Evolutionary conservation across 2,888 invertebrate genomes (phyloP).

Genomic region (Drosophila sordidula): DNA sequence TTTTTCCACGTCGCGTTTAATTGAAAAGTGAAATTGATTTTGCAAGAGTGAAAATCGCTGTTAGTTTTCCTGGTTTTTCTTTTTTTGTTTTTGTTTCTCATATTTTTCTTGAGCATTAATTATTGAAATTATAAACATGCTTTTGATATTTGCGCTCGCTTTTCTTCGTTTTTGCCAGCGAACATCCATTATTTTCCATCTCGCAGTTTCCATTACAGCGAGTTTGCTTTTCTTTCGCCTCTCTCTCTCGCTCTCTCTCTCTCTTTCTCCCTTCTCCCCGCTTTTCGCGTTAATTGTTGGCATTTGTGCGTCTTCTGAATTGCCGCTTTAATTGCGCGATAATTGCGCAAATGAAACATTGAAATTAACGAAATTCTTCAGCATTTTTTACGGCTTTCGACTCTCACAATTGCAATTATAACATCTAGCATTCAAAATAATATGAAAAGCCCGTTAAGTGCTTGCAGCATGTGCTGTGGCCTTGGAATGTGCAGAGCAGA

Average conservation of each 20-base stretch:
- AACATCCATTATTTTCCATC: constrained; percentile 21
- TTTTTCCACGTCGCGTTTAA: constrained; percentile 47
- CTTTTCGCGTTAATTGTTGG: constrained; percentile 33
- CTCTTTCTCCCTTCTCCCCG: not conserved
- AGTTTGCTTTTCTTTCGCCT: constrained; percentile 10
- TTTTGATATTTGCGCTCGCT: not conserved
- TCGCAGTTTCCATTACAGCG: constrained; percentile 27
- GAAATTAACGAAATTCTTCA: constrained; percentile 33
- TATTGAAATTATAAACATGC: constrained; percentile 52
- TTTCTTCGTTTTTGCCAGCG: constrained; percentile 18
- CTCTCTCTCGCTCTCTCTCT: too few species aligned
- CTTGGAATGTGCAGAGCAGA: not conserved
- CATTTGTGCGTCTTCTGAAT: constrained; percentile 37
- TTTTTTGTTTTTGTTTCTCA: constrained; percentile 1
- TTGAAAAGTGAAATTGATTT: constrained; percentile 78
- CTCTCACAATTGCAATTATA: constrained; percentile 1
- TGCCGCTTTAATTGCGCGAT: constrained; percentile 43
- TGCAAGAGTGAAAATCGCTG: constrained; percentile 44
- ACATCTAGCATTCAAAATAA: not conserved
- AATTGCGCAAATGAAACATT: constrained; percentile 49
- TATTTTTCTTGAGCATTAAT: constrained; percentile 47
- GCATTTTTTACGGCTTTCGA: constrained; percentile 13
- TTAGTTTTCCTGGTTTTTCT: constrained; percentile 25
- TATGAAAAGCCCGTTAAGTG: constrained; percentile 4
- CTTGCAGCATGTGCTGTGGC: not conserved